Conservation (phyloP, 2,888 invertebrate species). For the Megamerina dolium region DNA sequence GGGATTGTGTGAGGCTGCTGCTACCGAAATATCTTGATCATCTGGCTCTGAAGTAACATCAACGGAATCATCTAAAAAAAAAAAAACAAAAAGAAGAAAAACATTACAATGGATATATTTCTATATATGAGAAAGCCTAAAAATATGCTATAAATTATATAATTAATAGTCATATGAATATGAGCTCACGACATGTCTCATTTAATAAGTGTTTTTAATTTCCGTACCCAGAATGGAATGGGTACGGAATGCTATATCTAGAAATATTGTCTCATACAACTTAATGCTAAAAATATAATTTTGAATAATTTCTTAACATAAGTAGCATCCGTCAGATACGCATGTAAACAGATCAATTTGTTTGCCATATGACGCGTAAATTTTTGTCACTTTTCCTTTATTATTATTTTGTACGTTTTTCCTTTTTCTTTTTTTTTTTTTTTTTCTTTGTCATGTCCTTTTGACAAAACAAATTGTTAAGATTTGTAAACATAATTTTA, state of each 20-base stretch:
- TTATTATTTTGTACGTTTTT: too few relatives aligned
- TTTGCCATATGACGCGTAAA: constrained; percentile 10
- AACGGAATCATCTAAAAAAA: constrained; percentile 47
- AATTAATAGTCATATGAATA: too few relatives aligned
- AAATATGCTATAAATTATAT: neutral
- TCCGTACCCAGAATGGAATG: too few relatives aligned
- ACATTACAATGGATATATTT: neutral
- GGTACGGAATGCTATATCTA: too few relatives aligned
- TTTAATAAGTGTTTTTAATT: too few relatives aligned
- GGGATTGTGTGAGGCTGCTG: constrained; percentile 51
- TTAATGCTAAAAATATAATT: too few relatives aligned
- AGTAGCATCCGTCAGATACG: too few relatives aligned
- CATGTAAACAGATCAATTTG: constrained; percentile 4
- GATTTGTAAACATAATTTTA: constrained; percentile 11
- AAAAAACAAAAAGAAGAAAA: constrained; percentile 1
- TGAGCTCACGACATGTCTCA: too few relatives aligned
- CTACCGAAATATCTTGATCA: constrained; percentile 55
- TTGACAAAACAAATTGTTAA: constrained; percentile 31
- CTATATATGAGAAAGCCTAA: neutral
- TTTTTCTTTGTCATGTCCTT: neutral
- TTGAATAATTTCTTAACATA: too few relatives aligned
- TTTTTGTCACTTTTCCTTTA: too few relatives aligned
- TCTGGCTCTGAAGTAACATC: constrained; percentile 58
- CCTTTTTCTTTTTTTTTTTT: too few relatives aligned
- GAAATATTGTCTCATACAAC: too few relatives aligned